Evolutionary conservation across 2,888 invertebrate genomes (phyloP).

Genomic region (Pollenia griseotomentosa): DNA sequence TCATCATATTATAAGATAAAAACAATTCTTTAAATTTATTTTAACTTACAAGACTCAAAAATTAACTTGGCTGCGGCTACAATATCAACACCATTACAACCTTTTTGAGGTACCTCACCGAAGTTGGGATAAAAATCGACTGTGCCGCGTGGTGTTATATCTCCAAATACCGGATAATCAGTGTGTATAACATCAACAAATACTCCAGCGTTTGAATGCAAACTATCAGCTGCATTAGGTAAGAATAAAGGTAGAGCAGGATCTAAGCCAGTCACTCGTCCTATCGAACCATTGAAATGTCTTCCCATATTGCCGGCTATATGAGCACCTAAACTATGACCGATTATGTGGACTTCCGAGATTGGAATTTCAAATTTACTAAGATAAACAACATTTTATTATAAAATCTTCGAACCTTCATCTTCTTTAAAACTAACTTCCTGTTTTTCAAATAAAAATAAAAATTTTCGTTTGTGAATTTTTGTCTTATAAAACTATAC

Average conservation of each 20-base stretch:
- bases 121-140: constrained; percentile 83
- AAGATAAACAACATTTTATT: no score
- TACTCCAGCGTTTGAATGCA: constrained; percentile 78
- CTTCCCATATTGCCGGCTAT: constrained; percentile 80
- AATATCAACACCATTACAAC: constrained; percentile 81
- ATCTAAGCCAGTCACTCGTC: constrained; percentile 82
- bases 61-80: constrained; percentile 79
- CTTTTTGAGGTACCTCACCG: constrained; percentile 81
- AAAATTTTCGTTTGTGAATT: no score
- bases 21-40: background rate
- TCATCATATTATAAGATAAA: background rate
- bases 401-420: no score
- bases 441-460: background rate
- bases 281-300: constrained; percentile 81
- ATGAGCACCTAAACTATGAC: constrained; percentile 83
- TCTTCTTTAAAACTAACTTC: no score
- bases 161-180: constrained; percentile 81
- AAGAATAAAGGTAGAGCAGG: constrained; percentile 83
- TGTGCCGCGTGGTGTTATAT: constrained; percentile 80
- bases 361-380: constrained; percentile 76
- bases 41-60: constrained; percentile 78
- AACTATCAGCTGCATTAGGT: constrained; percentile 78
- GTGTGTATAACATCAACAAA: constrained; percentile 84
- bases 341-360: constrained; percentile 80
- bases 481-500: no score